Base-by-base conservation (phyloP, 2,113 vertebrate genomes). In the Coptodon bakossiorum region DNA sequence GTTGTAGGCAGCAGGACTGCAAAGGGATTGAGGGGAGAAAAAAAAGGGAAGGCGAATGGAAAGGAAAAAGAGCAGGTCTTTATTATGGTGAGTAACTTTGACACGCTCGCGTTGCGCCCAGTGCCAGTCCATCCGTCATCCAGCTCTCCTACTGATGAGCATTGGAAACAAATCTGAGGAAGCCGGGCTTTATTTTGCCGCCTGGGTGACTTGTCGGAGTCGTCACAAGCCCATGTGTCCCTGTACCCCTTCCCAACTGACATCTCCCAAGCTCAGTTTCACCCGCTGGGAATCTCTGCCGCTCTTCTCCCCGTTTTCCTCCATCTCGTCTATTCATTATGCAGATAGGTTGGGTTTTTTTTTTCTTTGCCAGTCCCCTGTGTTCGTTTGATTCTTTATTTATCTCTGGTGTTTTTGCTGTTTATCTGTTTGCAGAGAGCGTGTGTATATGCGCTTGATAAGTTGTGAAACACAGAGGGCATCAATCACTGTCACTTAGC, bases 401-500 rank as follows among this genome's bases (percentile, higher is more conserved):
- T 93, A 92, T 94, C 92, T 90, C 86, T 78, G 89, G 92, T 91
- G 91, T 94, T 95, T 89, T 63, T 90, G 85, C 90, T 92, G 90
- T 94, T 93, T 93, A 88, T 93, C 84, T 89, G 87, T 90, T 86
- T 86, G 88, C 50, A 78, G 81, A 93, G 53, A 34, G 31, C 9
- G 76, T 56, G 63, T 52, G 81, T 87, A 82, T 91, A 57, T 82
- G 63, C 24, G 48, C 76, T 90, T 89, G 92, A 93, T 95, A 93
- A 93, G 95, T 96, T 90, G 90, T 27, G 36, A 88, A 91, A 93
- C 87, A 90, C 89, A 92, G 87, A 94, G 95, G 91, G 94, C 95
- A 96, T 98, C 97, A 97, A 97, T 98, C 97, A 97, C 95, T 97
- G 97, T 97, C 97, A 88, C 93, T 91, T 93, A 93, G 94, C 90